phyloP scores from a whole-genome alignment of 1,140 invertebrate species.

The Zaprionus davidi region DNA sequence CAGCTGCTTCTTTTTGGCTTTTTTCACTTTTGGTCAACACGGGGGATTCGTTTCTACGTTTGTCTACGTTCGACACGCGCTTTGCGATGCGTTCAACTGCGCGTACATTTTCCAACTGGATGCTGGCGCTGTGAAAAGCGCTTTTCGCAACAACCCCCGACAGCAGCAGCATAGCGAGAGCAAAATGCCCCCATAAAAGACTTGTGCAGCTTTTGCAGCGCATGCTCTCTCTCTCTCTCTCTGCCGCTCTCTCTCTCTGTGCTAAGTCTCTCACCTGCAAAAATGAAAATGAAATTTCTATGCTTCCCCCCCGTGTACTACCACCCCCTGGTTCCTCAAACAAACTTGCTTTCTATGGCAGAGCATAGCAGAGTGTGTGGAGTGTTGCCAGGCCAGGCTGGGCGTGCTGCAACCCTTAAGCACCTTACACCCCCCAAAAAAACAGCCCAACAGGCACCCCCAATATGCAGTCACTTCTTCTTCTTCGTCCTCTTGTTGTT shows the following conservation, averaged over 20 bases:
- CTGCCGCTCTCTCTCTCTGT: constrained; percentile 9
- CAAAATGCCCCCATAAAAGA: constrained; percentile 19
- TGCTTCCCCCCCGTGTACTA: constrained; percentile 9
- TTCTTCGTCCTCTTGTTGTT: constrained; percentile 30
- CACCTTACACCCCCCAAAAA: constrained; percentile 19
- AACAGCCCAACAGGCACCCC: constrained; percentile 10
- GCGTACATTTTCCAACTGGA: constrained; percentile 81
- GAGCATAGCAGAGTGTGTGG: constrained; percentile 54
- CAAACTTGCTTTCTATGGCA: constrained; percentile 53
- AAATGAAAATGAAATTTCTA: constrained; percentile 79
- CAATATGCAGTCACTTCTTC: constrained; percentile 42
- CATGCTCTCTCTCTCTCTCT: constrained; percentile 48
- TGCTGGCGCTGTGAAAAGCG: constrained; percentile 53
- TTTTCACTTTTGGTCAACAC: constrained; percentile 50
- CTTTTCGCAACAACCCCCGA: constrained; percentile 48
- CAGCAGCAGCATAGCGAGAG: neutral
- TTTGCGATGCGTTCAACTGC: constrained; percentile 74
- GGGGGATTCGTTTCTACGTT: constrained; percentile 22
- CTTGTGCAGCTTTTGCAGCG: constrained; percentile 36
- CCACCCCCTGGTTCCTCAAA: neutral
- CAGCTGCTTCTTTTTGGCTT: constrained; percentile 15
- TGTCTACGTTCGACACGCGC: constrained; percentile 53
- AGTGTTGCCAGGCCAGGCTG: constrained; percentile 60
- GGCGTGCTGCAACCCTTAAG: constrained; percentile 68
- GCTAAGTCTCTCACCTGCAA: constrained; percentile 61